Evolutionary conservation across 2,888 invertebrate genomes (phyloP).

Genomic region (Drosophila quinaria): DNA sequence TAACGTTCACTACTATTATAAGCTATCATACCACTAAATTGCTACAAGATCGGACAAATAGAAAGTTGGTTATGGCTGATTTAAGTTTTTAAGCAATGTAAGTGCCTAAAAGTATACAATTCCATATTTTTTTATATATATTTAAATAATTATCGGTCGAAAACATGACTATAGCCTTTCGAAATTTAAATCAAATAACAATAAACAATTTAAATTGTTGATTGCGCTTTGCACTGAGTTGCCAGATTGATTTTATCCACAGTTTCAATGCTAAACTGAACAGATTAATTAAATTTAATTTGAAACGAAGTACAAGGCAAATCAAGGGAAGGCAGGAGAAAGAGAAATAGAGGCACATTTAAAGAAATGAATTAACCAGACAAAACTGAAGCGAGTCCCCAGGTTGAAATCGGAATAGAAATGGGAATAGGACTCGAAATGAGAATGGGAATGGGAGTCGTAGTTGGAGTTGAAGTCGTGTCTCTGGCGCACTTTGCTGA

Average conservation of each 20-base stretch:
- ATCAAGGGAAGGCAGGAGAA: background rate
- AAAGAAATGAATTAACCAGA: slow-evolving; percentile 55
- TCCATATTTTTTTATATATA: too few relatives aligned
- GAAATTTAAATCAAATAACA: background rate
- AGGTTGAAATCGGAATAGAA: slow-evolving; percentile 16
- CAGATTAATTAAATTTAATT: slow-evolving; percentile 72
- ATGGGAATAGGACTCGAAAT: background rate
- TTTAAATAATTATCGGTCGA: too few relatives aligned
- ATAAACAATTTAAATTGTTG: background rate
- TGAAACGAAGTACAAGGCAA: slow-evolving; percentile 1
- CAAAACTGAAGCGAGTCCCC: slow-evolving; percentile 12
- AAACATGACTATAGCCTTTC: too few relatives aligned
- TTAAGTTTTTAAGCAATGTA: too few relatives aligned
- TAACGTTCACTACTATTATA: too few relatives aligned
- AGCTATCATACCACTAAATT: too few relatives aligned
- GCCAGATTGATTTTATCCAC: slow-evolving; percentile 62
- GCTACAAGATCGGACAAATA: too few relatives aligned
- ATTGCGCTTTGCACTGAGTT: background rate
- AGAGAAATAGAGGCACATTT: slow-evolving; percentile 35
- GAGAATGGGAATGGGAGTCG: slow-evolving; percentile 18
- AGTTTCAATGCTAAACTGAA: slow-evolving; percentile 45
- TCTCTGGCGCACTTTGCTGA: slow-evolving; percentile 63
- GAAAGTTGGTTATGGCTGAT: too few relatives aligned
- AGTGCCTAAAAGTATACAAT: too few relatives aligned
- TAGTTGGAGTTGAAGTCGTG: slow-evolving; percentile 37